These are phyloP conservation scores for Callipepla californica DNA, from an alignment of 2,113 vertebrate genomes.

Conservation along the genomic window DNA sequence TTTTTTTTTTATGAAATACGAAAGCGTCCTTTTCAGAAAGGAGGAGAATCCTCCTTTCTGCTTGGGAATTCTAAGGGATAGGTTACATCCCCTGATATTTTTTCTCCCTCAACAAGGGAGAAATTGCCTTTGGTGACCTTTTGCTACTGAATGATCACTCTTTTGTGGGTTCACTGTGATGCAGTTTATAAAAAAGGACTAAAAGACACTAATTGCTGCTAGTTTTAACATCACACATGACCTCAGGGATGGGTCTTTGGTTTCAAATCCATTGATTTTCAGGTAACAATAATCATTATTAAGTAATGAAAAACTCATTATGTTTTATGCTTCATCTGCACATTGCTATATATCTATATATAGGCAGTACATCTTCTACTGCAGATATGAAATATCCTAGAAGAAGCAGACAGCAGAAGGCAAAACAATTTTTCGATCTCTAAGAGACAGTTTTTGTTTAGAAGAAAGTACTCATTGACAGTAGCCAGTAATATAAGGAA, in stretches of 20 bases:
- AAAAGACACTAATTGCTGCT: neutral
- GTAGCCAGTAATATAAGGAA: neutral
- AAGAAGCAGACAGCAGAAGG: neutral
- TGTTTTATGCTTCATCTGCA: neutral
- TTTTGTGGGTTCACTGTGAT: neutral
- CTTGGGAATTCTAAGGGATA: neutral
- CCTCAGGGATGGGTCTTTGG: neutral
- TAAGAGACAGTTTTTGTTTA: neutral
- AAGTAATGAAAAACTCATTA: constrained; percentile 13
- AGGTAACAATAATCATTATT: constrained; percentile 4
- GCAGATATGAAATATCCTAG: neutral
- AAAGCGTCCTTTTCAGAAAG: neutral
- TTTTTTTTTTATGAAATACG: neutral
- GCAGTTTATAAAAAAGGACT: neutral
- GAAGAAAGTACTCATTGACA: neutral
- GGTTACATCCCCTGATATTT: neutral
- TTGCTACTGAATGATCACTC: neutral
- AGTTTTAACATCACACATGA: neutral
- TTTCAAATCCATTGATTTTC: constrained; percentile 25
- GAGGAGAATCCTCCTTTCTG: neutral
- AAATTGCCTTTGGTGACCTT: neutral
- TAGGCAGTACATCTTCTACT: neutral
- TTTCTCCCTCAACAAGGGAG: neutral
- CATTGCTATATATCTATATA: neutral
- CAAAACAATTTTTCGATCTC: neutral